A percentile compares a stretch with the other conserved stretches of the same genome.
phyloP scores from a whole-genome alignment of 2,113 vertebrate genomes.

The Lophius piscatorius region DNA sequence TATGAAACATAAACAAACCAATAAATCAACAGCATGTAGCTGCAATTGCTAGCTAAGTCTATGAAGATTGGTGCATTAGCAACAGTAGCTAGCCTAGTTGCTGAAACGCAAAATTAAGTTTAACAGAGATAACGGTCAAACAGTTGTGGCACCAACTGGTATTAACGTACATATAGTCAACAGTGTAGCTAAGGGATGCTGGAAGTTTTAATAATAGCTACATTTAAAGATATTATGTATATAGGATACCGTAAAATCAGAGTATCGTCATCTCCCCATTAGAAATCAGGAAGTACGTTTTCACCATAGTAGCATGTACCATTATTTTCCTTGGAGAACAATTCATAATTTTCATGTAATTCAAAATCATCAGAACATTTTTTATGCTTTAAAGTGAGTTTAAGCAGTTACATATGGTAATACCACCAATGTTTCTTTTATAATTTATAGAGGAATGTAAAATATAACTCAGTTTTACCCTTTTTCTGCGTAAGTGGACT shows the following conservation, averaged over 20 bases:
- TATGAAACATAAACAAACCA: constrained; percentile 9
- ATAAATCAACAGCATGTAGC: background rate
- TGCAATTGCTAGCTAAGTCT: background rate
- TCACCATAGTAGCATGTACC: constrained; percentile 54
- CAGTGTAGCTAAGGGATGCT: background rate
- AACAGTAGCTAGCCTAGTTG: constrained; percentile 48
- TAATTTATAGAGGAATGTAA: background rate
- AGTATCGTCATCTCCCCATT: constrained; percentile 56
- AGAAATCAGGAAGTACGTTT: constrained; percentile 69
- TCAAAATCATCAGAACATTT: too few relatives aligned
- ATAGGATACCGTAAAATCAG: constrained; percentile 49
- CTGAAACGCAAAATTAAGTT: constrained; percentile 19
- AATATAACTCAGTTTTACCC: background rate
- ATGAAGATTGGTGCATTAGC: constrained; percentile 47
- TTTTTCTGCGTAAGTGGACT: constrained; percentile 34
- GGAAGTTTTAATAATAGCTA: background rate
- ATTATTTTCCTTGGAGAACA: constrained; percentile 12
- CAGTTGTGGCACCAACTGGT: background rate
- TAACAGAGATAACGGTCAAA: constrained; percentile 7
- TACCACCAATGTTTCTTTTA: too few relatives aligned
- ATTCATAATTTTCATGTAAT: background rate
- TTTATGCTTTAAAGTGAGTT: too few relatives aligned
- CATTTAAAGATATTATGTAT: constrained; percentile 12
- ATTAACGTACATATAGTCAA: constrained; percentile 1
- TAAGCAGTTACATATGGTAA: too few relatives aligned